Percentiles rank a stretch among this genome's conserved stretches.
Evolutionary conservation across 2,797 vertebrate species (phyloP).

Genomic region (Pseudochirops corinnae): DNA sequence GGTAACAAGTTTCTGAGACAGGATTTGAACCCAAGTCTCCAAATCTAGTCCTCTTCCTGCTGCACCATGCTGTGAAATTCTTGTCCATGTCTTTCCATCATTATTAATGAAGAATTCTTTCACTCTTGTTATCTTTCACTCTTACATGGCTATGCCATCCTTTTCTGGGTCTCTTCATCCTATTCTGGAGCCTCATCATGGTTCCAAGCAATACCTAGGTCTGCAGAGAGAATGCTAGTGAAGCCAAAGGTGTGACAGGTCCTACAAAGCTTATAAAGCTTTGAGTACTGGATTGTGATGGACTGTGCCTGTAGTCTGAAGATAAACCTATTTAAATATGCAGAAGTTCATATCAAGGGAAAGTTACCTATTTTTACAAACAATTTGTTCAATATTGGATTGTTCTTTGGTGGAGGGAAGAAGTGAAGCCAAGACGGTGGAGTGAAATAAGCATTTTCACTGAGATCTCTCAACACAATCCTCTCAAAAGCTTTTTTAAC

Average conservation of each 20-base stretch:
- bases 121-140: background rate
- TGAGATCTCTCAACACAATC: background rate
- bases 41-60: background rate
- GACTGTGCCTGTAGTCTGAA: background rate
- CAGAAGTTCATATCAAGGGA: background rate
- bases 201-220: background rate
- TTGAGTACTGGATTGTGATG: background rate
- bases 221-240: background rate
- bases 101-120: background rate
- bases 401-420: background rate
- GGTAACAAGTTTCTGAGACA: background rate
- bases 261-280: background rate
- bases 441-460: background rate
- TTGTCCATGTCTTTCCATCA: background rate
- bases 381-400: background rate
- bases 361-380: background rate
- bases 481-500: background rate
- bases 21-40: background rate
- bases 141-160: background rate
- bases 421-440: background rate
- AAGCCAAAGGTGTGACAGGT: background rate
- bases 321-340: background rate
- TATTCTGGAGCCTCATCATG: background rate
- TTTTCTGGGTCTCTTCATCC: background rate
- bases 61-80: background rate